A percentile compares a stretch with the other conserved stretches of the same genome.
phyloP scores from a whole-genome alignment of 2,888 invertebrate genomes.

The Spatulosminthurus flaviceps region DNA sequence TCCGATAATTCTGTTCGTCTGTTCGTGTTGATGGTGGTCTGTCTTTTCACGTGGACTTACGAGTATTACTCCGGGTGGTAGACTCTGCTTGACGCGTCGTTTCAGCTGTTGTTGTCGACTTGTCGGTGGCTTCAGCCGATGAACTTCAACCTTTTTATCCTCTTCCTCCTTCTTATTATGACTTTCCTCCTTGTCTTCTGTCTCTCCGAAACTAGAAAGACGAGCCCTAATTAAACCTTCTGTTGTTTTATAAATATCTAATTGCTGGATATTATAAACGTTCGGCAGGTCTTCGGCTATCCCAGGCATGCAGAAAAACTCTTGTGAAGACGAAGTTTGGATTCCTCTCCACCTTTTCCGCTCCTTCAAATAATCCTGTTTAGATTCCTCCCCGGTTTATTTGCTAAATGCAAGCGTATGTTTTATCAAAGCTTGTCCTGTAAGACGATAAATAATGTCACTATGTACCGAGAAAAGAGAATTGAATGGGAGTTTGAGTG shows the following conservation, averaged over 20 bases:
- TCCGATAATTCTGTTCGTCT: too few relatives aligned
- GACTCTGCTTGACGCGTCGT: not conserved
- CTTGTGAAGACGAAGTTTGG: not conserved
- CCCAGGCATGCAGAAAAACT: slow-evolving; percentile 33
- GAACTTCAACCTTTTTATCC: too few relatives aligned
- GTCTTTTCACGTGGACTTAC: slow-evolving; percentile 34
- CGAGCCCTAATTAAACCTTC: not conserved
- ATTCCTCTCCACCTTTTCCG: too few relatives aligned
- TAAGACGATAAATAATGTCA: too few relatives aligned
- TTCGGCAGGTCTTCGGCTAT: slow-evolving; percentile 27
- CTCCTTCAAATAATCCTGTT: too few relatives aligned
- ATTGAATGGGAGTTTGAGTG: too few relatives aligned
- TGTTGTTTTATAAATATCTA: not conserved
- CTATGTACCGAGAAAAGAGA: too few relatives aligned
- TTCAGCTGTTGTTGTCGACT: not conserved
- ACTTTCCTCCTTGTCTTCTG: not conserved
- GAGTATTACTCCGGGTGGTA: slow-evolving; percentile 22
- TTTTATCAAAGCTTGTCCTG: too few relatives aligned
- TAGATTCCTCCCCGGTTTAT: too few relatives aligned
- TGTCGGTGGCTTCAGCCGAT: not conserved
- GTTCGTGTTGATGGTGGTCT: not conserved
- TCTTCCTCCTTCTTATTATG: too few relatives aligned
- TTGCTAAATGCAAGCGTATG: too few relatives aligned
- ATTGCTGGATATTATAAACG: slow-evolving; percentile 34
- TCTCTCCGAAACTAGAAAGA: not conserved